phyloP scores from a whole-genome alignment of 1,140 invertebrate genomes.

The Bombus difficillimus region DNA sequence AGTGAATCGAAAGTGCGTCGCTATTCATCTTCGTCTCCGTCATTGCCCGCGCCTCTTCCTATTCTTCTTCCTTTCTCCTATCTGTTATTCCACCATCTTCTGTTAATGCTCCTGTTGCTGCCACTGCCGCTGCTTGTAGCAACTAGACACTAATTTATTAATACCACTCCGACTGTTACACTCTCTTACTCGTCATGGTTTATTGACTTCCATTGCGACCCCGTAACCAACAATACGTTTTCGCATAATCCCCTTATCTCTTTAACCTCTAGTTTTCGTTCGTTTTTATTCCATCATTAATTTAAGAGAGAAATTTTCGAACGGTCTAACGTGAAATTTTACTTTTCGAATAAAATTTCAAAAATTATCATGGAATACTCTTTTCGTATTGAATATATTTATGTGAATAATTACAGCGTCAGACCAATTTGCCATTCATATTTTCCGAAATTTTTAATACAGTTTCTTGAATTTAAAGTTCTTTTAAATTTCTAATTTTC shows the following conservation, averaged over 20 bases:
- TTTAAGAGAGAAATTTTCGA: not conserved
- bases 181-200: conserved; percentile 77
- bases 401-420: no score
- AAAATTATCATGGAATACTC: not conserved
- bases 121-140: conserved; percentile 55
- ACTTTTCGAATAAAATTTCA: not conserved
- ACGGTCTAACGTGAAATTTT: not conserved
- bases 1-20: not conserved
- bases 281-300: no score
- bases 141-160: conserved; percentile 81
- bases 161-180: conserved; percentile 76
- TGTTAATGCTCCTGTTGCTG: conserved; percentile 47
- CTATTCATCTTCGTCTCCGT: not conserved
- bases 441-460: no score
- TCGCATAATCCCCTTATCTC: conserved; percentile 28
- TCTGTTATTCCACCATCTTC: conserved; percentile 35
- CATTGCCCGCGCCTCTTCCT: not conserved
- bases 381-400: no score
- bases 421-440: no score
- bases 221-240: conserved; percentile 62
- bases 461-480: no score
- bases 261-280: not conserved
- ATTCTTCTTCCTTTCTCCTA: conserved; percentile 32
- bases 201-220: conserved; percentile 80
- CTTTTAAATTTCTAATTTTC: no score